These are phyloP conservation scores for Cebidichthys violaceus DNA, from an alignment of 2,113 vertebrate genomes.

Conservation along the genomic window DNA sequence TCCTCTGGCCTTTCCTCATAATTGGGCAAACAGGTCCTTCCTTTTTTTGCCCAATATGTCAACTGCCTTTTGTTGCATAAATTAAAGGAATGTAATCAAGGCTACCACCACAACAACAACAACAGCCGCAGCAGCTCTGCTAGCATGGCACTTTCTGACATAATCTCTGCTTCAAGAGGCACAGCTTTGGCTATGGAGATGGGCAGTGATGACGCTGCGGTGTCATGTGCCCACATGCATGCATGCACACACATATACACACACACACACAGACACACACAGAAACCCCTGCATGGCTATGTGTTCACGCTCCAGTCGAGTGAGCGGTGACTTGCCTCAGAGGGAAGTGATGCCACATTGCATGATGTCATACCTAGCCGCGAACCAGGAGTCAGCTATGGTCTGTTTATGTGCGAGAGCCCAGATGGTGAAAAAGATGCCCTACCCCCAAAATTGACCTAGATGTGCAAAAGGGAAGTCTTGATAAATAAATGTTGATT, in stretches of 20 bases:
- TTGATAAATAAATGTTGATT: slow-evolving; percentile 14
- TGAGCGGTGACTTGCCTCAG: slow-evolving; percentile 73
- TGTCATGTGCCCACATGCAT: slow-evolving; percentile 63
- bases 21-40: slow-evolving; percentile 21
- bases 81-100: slow-evolving; percentile 12
- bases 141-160: slow-evolving; percentile 70
- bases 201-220: slow-evolving; percentile 74
- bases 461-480: slow-evolving; percentile 58
- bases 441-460: slow-evolving; percentile 50
- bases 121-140: slow-evolving; percentile 49
- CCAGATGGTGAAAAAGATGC: slow-evolving; percentile 55
- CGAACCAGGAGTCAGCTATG: slow-evolving; percentile 53
- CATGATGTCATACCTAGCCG: slow-evolving; percentile 72
- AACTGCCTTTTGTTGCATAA: not conserved
- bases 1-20: slow-evolving; percentile 65
- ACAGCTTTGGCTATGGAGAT: slow-evolving; percentile 60
- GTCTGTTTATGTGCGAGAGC: slow-evolving; percentile 51
- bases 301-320: slow-evolving; percentile 70
- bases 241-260: slow-evolving; percentile 12
- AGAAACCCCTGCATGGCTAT: slow-evolving; percentile 52
- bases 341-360: slow-evolving; percentile 78
- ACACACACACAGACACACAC: slow-evolving; percentile 46
- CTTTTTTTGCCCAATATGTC: slow-evolving; percentile 20
- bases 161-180: slow-evolving; percentile 71
- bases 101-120: slow-evolving; percentile 25